Conservation (phyloP, 2,888 invertebrate species). For the Lochmaea capreae region DNA sequence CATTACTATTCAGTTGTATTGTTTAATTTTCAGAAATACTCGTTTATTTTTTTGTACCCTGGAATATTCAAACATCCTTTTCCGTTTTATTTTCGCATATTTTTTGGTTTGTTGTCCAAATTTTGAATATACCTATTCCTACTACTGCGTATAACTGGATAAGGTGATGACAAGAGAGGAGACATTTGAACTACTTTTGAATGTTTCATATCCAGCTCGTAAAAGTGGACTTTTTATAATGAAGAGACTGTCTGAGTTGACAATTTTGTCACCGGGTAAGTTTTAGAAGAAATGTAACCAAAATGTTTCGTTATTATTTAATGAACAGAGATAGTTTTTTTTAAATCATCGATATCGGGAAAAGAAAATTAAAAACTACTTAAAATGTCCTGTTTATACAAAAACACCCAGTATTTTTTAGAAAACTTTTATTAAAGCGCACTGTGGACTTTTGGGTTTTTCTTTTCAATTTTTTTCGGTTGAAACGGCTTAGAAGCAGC, state of each 20-base stretch:
- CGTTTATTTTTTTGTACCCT: too few species aligned
- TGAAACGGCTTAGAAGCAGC: neutral
- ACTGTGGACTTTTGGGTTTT: too few species aligned
- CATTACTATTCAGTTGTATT: too few species aligned
- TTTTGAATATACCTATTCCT: too few species aligned
- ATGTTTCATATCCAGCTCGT: too few species aligned
- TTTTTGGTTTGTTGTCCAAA: too few species aligned
- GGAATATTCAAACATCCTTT: too few species aligned
- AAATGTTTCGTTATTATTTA: neutral
- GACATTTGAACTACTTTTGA: too few species aligned
- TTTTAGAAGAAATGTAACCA: neutral
- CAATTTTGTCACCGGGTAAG: neutral
- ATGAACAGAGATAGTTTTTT: neutral
- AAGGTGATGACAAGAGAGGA: too few species aligned
- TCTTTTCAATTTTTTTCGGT: neutral
- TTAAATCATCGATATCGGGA: neutral
- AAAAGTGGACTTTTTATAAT: neutral
- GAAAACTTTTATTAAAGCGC: neutral
- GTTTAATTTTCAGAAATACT: too few species aligned
- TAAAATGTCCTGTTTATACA: neutral
- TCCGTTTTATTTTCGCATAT: too few species aligned
- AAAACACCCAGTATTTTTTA: constrained; percentile 6
- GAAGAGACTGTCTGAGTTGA: neutral
- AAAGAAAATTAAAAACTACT: neutral
- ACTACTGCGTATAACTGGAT: too few species aligned